Percentiles rank a stretch among this genome's conserved stretches.
Conservation (phyloP, 2,113 vertebrate genomes). For the Benitochromis conjunctus region DNA sequence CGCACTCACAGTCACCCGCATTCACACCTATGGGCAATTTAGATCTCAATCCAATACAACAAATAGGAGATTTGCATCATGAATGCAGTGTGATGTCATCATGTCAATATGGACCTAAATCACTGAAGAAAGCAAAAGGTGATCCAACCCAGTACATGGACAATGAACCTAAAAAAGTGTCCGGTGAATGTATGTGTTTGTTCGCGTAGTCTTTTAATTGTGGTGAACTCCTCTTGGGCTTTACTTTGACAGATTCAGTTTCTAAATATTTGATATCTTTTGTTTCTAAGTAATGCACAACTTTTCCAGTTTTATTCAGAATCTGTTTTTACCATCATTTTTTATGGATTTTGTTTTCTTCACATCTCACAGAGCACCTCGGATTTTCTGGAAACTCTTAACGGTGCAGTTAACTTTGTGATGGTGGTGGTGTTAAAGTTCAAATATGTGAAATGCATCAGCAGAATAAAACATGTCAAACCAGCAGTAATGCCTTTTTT, state of each 20-base stretch:
- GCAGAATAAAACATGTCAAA: neutral
- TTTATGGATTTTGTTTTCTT: too few relatives aligned
- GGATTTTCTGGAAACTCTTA: neutral
- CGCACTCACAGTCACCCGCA: too few relatives aligned
- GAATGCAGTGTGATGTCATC: neutral
- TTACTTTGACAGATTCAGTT: neutral
- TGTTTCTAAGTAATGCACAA: too few relatives aligned
- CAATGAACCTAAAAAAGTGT: neutral
- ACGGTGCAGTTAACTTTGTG: neutral
- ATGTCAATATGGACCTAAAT: neutral
- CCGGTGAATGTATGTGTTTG: neutral
- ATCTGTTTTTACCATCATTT: too few relatives aligned
- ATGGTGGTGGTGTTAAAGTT: accelerated
- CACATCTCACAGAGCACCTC: neutral
- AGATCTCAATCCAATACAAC: accelerated
- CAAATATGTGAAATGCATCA: neutral
- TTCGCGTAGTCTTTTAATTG: neutral
- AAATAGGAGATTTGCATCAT: neutral
- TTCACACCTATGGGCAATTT: too few relatives aligned
- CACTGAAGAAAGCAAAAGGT: neutral
- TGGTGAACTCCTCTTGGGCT: accelerated
- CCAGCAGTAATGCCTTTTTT: neutral
- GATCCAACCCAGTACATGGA: accelerated
- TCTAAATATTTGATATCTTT: neutral
- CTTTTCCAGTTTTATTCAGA: neutral